Evolutionary conservation across 2,888 invertebrate species (phyloP), one percentile per base, ranked within the genome.

Genomic region (Noctua fimbriata): DNA sequence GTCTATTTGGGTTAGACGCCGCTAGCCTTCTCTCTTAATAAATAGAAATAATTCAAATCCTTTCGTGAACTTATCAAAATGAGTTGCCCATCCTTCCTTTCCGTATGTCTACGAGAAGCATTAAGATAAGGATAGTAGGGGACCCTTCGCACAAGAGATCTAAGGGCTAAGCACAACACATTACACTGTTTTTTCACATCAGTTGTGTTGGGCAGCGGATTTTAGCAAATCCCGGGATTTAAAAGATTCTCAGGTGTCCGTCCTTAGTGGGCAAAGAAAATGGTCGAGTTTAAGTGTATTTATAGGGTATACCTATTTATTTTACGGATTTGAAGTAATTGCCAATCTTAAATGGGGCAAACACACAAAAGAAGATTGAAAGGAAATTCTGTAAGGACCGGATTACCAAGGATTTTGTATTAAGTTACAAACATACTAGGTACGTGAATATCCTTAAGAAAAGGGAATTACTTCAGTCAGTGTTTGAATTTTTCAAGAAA

Each of bases 91-190:
- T 73, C 52, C 80, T 44, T 1, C 14, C 3, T 0, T 41, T 28
- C 88, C 65, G 89, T 89, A 69, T 88, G 88, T 88, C 80, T 75
- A 69, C 24, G 36, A 76, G 14, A 49, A 69, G 67, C 78, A 83
- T 82, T 80, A 83, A 81, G 88, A 88, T 88, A 88, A 88, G 86
- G 52, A 63, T 69, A 74, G 70, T 36, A 41, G 69, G 58, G 32
- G 52, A 76, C 83, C 88, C 87, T 86, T 81, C 71, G 73, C 76
- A 65, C 60, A 79, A 83, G 79, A 88, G 84, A 86, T 84, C 86
- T 84, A 77, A 84, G 84, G 89, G 81, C 85, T 86, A 83, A 88
- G 77, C 84, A 88, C 83, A 88, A 87, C 87, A 89, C 87, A 88
- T 88, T 81, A 89, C 84, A 73, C 67, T 78, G 82, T 82, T 86